Evolutionary conservation across 2,888 invertebrate species (phyloP), one percentile per base, ranked within the genome.

Genomic region (Cyaniris semiargus): DNA sequence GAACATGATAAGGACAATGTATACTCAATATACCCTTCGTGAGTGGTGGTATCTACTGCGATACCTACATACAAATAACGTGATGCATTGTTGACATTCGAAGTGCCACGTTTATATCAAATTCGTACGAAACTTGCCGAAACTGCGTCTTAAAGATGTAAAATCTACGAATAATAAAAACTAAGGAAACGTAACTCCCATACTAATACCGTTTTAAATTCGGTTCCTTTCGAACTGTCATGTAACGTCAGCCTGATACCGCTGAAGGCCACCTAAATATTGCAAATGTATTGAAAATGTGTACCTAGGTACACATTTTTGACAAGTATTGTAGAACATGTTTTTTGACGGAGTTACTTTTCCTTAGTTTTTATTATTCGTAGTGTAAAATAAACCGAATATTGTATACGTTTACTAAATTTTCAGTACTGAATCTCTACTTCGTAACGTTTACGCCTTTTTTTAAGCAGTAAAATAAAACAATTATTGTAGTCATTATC

Each of bases 1-100:
- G 76, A 76, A 76, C 76, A 53, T 70, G 34, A 70, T 70, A 76
- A 70, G 76, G 70, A 70, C 53, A 53, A 23, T 10, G 48, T 66
- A 76, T 70, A n/a, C 23, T 66, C 48, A n/a, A 76, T 70, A 31
- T 76, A 66, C 76, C 13, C 18, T 38, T 48, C 21, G 15, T 56
- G 27, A 75, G n/a, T 53, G 27, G n/a, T 21, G 34, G 58, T 21
- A 58, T 27, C 13, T 23, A 60, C 23, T 21, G 7, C n/a, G 8
- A n/a, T 21, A 8, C n/a, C 56, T 58, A 6, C 18, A 7, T 58
- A 58, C 56, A 6, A 2, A 60, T 3, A 60, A 23, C 3, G 10
- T 23, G 60, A 60, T 60, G 23, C 60, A 66, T 13, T 23, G 10
- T 23, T 23, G 23, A 66, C 21, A 13, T 23, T 66, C 23, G 27